Percentiles rank a stretch among this genome's conserved stretches.
These are phyloP conservation scores for Aix galericulata DNA, from an alignment of 2,113 vertebrate genomes.

Conservation along the genomic window DNA sequence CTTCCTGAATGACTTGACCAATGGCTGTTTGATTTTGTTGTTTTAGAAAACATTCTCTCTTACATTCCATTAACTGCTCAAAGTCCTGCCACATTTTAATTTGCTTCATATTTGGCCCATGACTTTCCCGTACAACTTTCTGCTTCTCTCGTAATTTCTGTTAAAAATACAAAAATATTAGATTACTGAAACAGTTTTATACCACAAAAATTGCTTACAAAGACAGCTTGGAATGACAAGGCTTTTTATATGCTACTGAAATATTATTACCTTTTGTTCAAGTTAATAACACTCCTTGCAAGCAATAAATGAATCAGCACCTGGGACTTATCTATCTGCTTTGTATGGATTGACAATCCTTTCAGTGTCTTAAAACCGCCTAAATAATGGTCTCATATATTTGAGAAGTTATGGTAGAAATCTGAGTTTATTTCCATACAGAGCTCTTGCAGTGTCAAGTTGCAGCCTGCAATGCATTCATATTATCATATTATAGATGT, in stretches of 20 bases:
- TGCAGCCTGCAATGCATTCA: not conserved
- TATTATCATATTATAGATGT: not conserved
- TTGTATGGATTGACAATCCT: not conserved
- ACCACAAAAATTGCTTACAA: not conserved
- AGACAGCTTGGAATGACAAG: not conserved
- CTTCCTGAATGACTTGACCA: slow-evolving; percentile 93
- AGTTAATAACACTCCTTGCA: not conserved
- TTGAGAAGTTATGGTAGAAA: not conserved
- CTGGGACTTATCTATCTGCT: not conserved
- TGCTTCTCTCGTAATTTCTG: slow-evolving; percentile 95
- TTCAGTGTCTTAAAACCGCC: not conserved
- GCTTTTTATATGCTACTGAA: not conserved
- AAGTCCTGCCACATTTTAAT: slow-evolving; percentile 96
- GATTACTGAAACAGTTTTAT: not conserved
- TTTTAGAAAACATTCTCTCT: slow-evolving; percentile 90
- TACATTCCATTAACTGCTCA: slow-evolving; percentile 90
- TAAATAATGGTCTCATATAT: not conserved
- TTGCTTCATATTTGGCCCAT: slow-evolving; percentile 93
- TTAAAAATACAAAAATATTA: slow-evolving; percentile 13
- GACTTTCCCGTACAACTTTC: slow-evolving; percentile 89
- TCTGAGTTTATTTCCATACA: not conserved
- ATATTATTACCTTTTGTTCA: not conserved
- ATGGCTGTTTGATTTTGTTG: slow-evolving; percentile 86
- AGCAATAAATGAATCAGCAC: not conserved
- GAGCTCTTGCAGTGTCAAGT: not conserved